Evolutionary conservation across 2,113 vertebrate species (phyloP), one percentile per base, ranked within the genome.

Genomic region (Telmatochromis bifrenatus): DNA sequence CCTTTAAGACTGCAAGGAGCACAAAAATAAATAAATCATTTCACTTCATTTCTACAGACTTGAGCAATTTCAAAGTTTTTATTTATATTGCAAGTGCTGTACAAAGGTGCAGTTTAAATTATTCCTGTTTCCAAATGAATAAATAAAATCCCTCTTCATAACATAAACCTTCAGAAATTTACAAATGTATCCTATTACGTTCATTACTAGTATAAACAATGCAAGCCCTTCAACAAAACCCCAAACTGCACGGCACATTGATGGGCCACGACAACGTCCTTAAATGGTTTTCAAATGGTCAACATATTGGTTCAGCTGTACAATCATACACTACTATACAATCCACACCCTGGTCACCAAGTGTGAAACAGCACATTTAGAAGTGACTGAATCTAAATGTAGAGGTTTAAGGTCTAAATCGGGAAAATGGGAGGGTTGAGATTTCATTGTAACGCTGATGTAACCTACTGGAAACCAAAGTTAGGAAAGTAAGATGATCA

Each of bases 81-180:
- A 96, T 96, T 96, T 88, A 93, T 96, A 84, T 95, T 97, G 94
- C 96, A 95, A 95, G 96, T 97, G 96, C 96, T 96, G 65, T 96
- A 95, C 92, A 96, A 91, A 87, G 77, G 95, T 96, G 95, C 86
- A 83, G 53, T 88, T 93, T 93, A 95, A 94, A 92, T 94, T 10
- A 91, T 89, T 81, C 19, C 92, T 39, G 87, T 95, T 95, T 93
- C 94, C 94, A 96, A 94, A 94, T 84, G 2, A 94, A 95, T 89
- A 92, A 93, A 94, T 77, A 92, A 91, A 93, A 92, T 45, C 47
- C 51, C 12, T 82, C 54, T 91, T 84, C 68, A 91, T 87, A 94
- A 92, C 89, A 89, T 70, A 96, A 92, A 87, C 28, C 84, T 94
- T 86, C 92, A 90, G 83, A 89, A 82, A 89, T 91, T 88, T 84